phyloP scores from a whole-genome alignment of 2,888 invertebrate species.

The Omphaloscelis lunosa region DNA sequence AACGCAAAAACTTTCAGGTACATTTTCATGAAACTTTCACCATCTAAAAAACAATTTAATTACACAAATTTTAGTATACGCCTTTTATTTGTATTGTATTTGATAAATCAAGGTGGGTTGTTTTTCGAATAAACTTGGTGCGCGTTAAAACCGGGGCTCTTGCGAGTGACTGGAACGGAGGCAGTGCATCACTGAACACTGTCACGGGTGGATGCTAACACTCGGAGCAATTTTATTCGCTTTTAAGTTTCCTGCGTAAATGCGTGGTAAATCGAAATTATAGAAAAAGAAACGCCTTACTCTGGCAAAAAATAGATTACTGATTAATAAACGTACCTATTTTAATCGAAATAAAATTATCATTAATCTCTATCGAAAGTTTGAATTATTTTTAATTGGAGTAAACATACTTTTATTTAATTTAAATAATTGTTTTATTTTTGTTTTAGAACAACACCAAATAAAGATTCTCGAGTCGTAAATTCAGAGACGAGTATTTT shows the following conservation, averaged over 20 bases:
- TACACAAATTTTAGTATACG: too few relatives aligned
- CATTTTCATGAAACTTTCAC: too few relatives aligned
- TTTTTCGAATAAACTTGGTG: too few relatives aligned
- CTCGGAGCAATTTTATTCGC: background rate
- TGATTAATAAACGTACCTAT: background rate
- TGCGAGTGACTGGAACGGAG: background rate
- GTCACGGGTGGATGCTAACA: background rate
- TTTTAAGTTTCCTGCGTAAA: background rate
- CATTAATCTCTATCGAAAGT: too few relatives aligned
- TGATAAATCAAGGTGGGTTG: too few relatives aligned
- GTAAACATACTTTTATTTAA: too few relatives aligned
- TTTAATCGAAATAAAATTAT: background rate
- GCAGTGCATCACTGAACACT: slow-evolving; percentile 3
- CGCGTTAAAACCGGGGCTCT: too few relatives aligned
- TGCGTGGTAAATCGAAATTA: background rate
- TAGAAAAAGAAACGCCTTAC: background rate
- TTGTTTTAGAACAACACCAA: background rate
- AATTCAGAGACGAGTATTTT: slow-evolving; percentile 1
- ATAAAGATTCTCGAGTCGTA: background rate
- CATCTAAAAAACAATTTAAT: too few relatives aligned
- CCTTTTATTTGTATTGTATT: too few relatives aligned
- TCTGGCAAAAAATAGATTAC: background rate
- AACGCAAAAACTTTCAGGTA: too few relatives aligned
- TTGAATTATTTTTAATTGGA: too few relatives aligned
- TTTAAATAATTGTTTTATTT: too few relatives aligned